phyloP scores from a whole-genome alignment of 2,113 vertebrate species.

The Eretmochelys imbricata region DNA sequence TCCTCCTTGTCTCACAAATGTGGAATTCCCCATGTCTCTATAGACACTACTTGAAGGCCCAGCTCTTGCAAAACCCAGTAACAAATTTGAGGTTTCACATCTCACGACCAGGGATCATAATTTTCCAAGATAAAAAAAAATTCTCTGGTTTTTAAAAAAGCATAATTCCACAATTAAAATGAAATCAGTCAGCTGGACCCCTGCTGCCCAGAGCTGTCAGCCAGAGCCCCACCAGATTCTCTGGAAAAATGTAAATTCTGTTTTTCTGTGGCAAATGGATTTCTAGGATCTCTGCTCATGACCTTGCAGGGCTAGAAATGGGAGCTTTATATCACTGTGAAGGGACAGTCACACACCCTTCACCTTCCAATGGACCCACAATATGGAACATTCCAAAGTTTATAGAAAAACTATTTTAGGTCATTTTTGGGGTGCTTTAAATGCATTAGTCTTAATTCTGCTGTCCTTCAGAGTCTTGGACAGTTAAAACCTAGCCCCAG shows the following conservation, averaged over 20 bases:
- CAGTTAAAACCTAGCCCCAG: neutral
- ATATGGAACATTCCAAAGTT: neutral
- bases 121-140: neutral
- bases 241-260: neutral
- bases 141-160: neutral
- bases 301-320: neutral
- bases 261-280: neutral
- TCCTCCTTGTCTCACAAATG: neutral
- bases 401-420: neutral
- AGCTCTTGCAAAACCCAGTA: rapidly evolving
- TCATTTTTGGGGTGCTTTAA: neutral
- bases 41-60: neutral
- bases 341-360: neutral
- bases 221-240: neutral
- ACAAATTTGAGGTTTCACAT: neutral
- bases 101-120: neutral
- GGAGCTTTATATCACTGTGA: neutral
- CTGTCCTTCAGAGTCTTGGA: neutral
- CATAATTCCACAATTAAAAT: neutral
- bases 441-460: neutral
- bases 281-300: neutral
- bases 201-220: neutral
- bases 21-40: neutral
- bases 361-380: neutral
- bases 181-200: neutral